These are phyloP conservation scores for Oreochromis spilurus DNA, from an alignment of 2,113 vertebrate species.

Conservation along the genomic window DNA sequence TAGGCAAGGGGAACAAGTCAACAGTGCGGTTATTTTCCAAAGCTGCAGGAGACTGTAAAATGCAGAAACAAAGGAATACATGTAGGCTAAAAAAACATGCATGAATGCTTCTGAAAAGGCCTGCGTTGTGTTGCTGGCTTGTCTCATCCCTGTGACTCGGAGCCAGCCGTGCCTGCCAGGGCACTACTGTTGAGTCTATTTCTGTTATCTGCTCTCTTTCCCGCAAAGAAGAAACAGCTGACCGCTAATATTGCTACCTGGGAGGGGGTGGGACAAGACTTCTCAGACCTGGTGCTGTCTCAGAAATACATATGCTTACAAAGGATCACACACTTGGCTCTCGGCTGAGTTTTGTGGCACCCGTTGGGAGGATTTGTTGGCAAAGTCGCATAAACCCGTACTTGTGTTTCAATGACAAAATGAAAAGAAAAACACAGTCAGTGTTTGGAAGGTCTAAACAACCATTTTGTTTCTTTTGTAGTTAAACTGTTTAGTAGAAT, in stretches of 20 bases:
- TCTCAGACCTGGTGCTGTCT: neutral
- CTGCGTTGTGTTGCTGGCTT: conserved; percentile 44
- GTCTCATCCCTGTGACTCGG: conserved; percentile 56
- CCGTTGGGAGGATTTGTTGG: neutral
- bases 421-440: neutral
- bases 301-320: neutral
- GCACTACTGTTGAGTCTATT: conserved; percentile 31
- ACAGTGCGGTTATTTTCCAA: conserved; percentile 19
- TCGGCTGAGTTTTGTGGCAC: neutral
- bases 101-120: conserved; percentile 68
- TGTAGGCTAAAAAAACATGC: conserved; percentile 64
- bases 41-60: conserved; percentile 29
- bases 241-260: conserved; percentile 43
- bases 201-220: conserved; percentile 45
- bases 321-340: neutral
- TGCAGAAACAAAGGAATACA: conserved; percentile 60
- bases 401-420: neutral
- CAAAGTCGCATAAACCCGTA: neutral
- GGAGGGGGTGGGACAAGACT: neutral
- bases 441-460: neutral
- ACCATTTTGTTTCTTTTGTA: neutral
- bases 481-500: neutral
- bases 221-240: conserved; percentile 9
- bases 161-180: conserved; percentile 54
- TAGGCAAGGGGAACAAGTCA: neutral